phyloP scores from a whole-genome alignment of 2,888 invertebrate genomes.

The Dolichomitus sp. region DNA sequence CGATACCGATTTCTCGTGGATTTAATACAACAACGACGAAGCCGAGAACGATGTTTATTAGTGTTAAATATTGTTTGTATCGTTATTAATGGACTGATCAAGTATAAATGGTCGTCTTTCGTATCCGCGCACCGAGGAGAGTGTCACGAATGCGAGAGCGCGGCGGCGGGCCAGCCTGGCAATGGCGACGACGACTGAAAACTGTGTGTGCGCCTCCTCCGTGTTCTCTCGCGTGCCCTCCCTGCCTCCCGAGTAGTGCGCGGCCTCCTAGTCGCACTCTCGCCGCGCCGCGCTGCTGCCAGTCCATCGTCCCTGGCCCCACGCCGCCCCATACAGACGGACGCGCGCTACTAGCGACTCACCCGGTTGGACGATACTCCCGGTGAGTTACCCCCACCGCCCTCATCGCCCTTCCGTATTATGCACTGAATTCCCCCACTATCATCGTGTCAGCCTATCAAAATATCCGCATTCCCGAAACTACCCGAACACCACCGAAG shows the following conservation, averaged over 20 bases:
- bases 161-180: conserved; percentile 82
- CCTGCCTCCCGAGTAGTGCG: conserved; percentile 78
- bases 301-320: conserved; percentile 49
- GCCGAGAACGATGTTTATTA: conserved; percentile 29
- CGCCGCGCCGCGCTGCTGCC: conserved; percentile 67
- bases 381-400: conserved; percentile 63
- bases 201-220: conserved; percentile 82
- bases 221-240: conserved; percentile 75
- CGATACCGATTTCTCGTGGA: conserved; percentile 57
- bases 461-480: background rate
- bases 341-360: conserved; percentile 79
- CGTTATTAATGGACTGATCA: conserved; percentile 22
- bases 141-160: conserved; percentile 82
- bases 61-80: conserved; percentile 30
- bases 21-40: conserved; percentile 49
- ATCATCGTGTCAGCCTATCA: background rate
- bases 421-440: conserved; percentile 29
- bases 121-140: conserved; percentile 78
- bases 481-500: background rate
- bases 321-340: conserved; percentile 73
- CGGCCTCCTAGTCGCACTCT: conserved; percentile 69
- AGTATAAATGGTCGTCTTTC: conserved; percentile 81
- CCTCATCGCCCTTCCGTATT: conserved; percentile 7
- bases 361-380: conserved; percentile 73
- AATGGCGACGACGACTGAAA: conserved; percentile 87